Conservation (phyloP, 2,888 invertebrate genomes). For the Macrosiphum euphorbiae region DNA sequence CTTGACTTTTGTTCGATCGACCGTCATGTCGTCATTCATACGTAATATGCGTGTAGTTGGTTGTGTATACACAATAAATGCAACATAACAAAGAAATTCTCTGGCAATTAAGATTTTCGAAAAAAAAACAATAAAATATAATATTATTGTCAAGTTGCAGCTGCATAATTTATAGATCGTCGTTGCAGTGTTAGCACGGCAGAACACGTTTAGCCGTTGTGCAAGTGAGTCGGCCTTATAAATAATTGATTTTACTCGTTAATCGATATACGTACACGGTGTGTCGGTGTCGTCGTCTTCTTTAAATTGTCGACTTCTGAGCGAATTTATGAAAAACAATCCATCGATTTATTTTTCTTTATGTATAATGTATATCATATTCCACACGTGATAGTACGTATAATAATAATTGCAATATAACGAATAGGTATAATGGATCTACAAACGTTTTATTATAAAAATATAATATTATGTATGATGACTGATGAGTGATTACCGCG, state of each 20-base stretch:
- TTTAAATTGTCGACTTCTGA: not conserved
- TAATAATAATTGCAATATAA: not conserved
- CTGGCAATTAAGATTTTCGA: not conserved
- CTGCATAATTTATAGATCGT: constrained; percentile 18
- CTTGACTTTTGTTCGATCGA: not conserved
- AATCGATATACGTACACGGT: not conserved
- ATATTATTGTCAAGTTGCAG: not conserved
- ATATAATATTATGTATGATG: not conserved
- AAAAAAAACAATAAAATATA: constrained; percentile 26
- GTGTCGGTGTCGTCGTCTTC: not conserved
- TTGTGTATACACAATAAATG: not conserved
- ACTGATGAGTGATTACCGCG: not conserved
- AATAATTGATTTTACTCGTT: constrained; percentile 47
- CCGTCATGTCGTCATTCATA: not conserved
- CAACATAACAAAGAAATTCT: not conserved
- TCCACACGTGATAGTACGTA: not conserved
- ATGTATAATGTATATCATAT: not conserved
- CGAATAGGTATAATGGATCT: not conserved
- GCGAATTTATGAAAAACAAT: not conserved
- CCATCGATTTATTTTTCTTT: not conserved
- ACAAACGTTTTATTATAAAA: not conserved
- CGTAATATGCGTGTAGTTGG: not conserved
- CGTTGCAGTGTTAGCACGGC: not conserved
- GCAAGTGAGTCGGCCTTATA: constrained; percentile 38
- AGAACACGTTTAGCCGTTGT: constrained; percentile 47